Evolutionary conservation across 1,140 invertebrate genomes (phyloP).

Genomic region (Monomorium pharaonis): DNA sequence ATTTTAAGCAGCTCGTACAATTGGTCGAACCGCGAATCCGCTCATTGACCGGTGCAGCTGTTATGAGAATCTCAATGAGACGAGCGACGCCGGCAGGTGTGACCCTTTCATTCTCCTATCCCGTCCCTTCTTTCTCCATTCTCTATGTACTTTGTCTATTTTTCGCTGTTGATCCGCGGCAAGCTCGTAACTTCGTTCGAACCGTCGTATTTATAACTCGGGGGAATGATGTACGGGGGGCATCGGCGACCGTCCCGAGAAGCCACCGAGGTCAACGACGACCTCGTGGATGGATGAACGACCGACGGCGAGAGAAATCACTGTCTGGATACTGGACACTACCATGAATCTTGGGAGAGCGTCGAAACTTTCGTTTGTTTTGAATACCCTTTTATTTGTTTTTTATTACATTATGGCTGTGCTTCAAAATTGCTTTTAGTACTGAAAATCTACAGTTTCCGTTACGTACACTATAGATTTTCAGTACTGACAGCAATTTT

Average conservation of each 20-base stretch:
- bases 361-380: neutral
- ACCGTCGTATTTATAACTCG: conserved; percentile 77
- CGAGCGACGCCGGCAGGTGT: conserved; percentile 80
- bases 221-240: conserved; percentile 76
- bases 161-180: conserved; percentile 34
- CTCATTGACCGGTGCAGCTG: conserved; percentile 82
- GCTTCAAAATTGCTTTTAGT: too few species aligned
- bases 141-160: conserved; percentile 19
- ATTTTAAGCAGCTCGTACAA: conserved; percentile 76
- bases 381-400: neutral
- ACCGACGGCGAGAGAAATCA: conserved; percentile 40
- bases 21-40: conserved; percentile 73
- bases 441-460: too few species aligned
- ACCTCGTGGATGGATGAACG: conserved; percentile 70
- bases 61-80: conserved; percentile 80
- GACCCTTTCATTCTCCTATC: conserved; percentile 67
- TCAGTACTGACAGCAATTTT: too few species aligned
- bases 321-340: conserved; percentile 25
- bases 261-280: conserved; percentile 37
- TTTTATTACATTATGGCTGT: neutral
- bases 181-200: conserved; percentile 54
- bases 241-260: conserved; percentile 69
- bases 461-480: too few species aligned
- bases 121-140: conserved; percentile 55
- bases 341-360: neutral